Evolutionary conservation across 1,140 invertebrate species (phyloP).

Genomic region (Fopius arisanus): DNA sequence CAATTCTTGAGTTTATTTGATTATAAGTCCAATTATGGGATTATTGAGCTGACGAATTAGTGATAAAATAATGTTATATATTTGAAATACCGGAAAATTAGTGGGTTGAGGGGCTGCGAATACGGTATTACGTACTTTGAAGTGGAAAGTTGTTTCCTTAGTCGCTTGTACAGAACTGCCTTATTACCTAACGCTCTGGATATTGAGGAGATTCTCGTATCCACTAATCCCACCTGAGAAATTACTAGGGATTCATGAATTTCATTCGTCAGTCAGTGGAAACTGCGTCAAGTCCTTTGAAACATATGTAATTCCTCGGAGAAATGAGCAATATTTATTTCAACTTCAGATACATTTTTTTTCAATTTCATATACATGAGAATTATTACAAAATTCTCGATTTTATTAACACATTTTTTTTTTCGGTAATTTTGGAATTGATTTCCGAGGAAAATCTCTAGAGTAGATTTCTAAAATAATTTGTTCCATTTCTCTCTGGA

Average conservation of each 20-base stretch:
- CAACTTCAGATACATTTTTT: too few relatives aligned
- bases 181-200: not conserved
- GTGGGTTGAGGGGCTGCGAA: not conserved
- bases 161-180: not conserved
- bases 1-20: not conserved
- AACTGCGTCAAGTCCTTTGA: not conserved
- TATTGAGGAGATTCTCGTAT: not conserved
- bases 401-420: too few relatives aligned
- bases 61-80: not conserved
- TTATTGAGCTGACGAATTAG: not conserved
- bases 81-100: not conserved
- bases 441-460: too few relatives aligned
- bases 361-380: not conserved
- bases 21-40: not conserved
- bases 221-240: constrained; percentile 13
- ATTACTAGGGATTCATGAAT: constrained; percentile 18
- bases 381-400: too few relatives aligned
- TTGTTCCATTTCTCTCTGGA: too few relatives aligned
- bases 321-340: not conserved
- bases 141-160: not conserved
- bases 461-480: too few relatives aligned
- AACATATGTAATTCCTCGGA: not conserved
- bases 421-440: too few relatives aligned
- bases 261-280: not conserved
- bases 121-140: not conserved